These are phyloP conservation scores for Rhodinocichla rosea DNA, from an alignment of 2,113 vertebrate species.

Conservation along the genomic window DNA sequence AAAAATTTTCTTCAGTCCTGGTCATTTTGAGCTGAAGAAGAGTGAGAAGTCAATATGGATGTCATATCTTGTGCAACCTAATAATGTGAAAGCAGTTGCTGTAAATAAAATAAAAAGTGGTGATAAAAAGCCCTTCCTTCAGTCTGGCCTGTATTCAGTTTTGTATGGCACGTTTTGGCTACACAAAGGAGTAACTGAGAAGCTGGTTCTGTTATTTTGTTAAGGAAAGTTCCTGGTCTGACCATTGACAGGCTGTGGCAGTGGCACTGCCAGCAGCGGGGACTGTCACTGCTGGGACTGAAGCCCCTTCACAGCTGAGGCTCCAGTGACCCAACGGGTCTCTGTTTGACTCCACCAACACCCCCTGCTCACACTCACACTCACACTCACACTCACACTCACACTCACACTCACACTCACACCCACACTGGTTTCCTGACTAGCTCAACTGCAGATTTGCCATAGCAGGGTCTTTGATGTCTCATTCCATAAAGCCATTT, in stretches of 20 bases:
- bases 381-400: background rate
- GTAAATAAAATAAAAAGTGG: background rate
- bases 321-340: fast-evolving
- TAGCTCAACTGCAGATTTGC: fast-evolving
- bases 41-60: background rate
- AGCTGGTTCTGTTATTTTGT: background rate
- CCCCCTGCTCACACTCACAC: too few species aligned
- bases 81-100: background rate
- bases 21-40: background rate
- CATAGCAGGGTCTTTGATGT: fast-evolving
- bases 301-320: fast-evolving
- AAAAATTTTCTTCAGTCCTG: background rate
- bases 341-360: fast-evolving
- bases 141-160: background rate
- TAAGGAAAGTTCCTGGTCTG: background rate
- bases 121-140: background rate
- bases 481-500: background rate
- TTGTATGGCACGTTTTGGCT: background rate
- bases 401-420: background rate
- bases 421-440: background rate
- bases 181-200: background rate
- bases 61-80: background rate
- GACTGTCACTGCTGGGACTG: fast-evolving
- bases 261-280: fast-evolving
- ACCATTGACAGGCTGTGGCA: fast-evolving